phyloP scores from a whole-genome alignment of 53 echinoderm and acorn worm genomes.

The Holothuria leucospilota region DNA sequence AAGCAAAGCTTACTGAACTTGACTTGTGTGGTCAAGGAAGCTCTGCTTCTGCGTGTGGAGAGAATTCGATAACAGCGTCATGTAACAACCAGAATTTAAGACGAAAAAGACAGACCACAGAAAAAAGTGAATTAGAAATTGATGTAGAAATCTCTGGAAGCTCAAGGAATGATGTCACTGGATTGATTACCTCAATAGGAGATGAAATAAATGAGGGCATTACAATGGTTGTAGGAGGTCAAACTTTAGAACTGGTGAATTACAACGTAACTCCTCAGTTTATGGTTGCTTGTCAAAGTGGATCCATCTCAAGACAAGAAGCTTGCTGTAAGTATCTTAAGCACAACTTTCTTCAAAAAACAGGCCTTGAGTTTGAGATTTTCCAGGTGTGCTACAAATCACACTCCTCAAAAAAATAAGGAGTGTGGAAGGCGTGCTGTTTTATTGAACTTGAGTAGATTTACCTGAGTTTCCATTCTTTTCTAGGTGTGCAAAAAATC shows the following conservation, averaged over 20 bases:
- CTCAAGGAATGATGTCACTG: neutral
- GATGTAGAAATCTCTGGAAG: neutral
- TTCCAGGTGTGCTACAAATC: no score
- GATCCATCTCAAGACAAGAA: slow-evolving; percentile 19
- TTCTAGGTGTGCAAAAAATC: no score
- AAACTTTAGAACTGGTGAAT: neutral
- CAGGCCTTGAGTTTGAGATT: no score
- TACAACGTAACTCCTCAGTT: neutral
- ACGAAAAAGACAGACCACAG: slow-evolving; percentile 7
- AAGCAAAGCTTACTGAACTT: slow-evolving; percentile 10
- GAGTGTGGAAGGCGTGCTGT: no score
- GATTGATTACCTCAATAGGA: neutral
- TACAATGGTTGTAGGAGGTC: neutral
- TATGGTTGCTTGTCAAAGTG: slow-evolving; percentile 14
- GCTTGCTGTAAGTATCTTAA: slow-evolving; percentile 8
- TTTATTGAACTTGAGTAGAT: no score
- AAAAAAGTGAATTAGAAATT: neutral
- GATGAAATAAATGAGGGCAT: neutral
- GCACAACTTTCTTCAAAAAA: no score
- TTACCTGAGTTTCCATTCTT: no score
- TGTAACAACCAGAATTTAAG: neutral
- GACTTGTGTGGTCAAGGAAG: neutral
- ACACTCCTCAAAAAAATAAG: no score
- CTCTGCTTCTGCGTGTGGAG: neutral
- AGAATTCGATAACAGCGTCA: neutral